Base-by-base conservation (phyloP, 2,888 invertebrate genomes). In the Lithosia quadra region DNA sequence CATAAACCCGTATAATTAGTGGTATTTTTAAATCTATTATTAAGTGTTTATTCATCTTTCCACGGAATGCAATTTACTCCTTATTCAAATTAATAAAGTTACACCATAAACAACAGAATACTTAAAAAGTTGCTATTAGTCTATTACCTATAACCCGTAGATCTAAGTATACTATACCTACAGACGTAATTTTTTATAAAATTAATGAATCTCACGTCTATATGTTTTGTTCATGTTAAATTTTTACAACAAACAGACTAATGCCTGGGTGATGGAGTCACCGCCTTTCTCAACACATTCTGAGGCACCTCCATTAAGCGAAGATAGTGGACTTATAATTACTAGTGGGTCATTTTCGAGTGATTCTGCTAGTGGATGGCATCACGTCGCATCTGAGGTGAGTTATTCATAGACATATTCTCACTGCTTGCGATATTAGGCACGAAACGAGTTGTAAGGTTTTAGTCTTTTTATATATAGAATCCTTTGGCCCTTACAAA, bases 201-300 rank as follows among this genome's bases (percentile, higher is more conserved):
- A 79, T 80, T 74, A 77, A 73, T 78, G 69, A 80, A 82, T 78
- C 77, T 77, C 81, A 76, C 74, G 76, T 84, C 80, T 77, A 78
- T 77, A 78, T 83, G 85, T 84, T 88, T 87, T 86, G 88, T 88
- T 86, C 78, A 78, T 78, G 75, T 78, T 79, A 83, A 73, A 75
- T 80, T 79, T 83, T 84, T 84, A 78, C 78, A 74, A 68, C 72
- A 77, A 77, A 73, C 82, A 49, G 68, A 28, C 28, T 28, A 28
- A 71, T 59, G 67, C 55, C 83, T 86, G 82, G 89, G 92, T 90
- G 86, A 97, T 97, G 97, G 97, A 97, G 95, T 97, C 97, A 84
- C 97, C 97, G 87, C 97, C 97, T 86, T 97, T 96, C 91, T 97
- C 97, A 81, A 96, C 96, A 88, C 96, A 96, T 93, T 97, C 97